Percentiles rank a stretch among this genome's conserved stretches.
phyloP scores from a whole-genome alignment of 2,113 vertebrate species.

The Psammodynastes pulverulentus region DNA sequence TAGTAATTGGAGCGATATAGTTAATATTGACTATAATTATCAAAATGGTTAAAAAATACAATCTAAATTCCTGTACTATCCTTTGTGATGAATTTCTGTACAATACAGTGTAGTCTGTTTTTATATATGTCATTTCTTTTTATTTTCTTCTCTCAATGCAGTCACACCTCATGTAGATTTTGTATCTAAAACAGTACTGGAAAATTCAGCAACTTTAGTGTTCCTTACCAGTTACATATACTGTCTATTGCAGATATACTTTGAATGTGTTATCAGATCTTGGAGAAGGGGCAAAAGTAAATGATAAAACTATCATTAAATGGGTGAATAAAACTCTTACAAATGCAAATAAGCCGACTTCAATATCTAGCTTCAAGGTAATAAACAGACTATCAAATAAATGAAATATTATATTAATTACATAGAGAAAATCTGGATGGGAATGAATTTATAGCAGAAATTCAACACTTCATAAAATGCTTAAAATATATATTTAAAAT shows the following conservation, averaged over 20 bases:
- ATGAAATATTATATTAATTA: neutral
- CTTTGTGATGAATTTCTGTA: neutral
- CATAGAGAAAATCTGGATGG: conserved; percentile 7
- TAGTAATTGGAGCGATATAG: too few relatives aligned
- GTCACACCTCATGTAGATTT: neutral
- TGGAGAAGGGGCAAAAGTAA: conserved; percentile 89
- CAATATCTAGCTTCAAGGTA: conserved; percentile 93
- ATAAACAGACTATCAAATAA: conserved; percentile 31
- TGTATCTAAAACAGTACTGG: neutral
- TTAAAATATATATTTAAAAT: conserved; percentile 1
- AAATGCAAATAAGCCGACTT: conserved; percentile 78
- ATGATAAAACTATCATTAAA: conserved; percentile 86
- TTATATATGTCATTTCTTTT: neutral
- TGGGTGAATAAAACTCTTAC: conserved; percentile 92
- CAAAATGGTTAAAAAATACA: neutral
- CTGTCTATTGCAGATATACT: conserved; percentile 80
- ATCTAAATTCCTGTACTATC: neutral
- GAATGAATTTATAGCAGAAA: conserved; percentile 1
- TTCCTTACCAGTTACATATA: conserved; percentile 1
- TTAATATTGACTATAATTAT: neutral
- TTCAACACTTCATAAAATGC: conserved; percentile 25
- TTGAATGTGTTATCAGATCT: conserved; percentile 88
- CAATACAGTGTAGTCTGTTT: neutral
- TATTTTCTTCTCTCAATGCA: neutral
- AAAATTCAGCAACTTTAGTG: neutral